Conservation (phyloP, 2,888 invertebrate genomes). For the Oligia latruncula region DNA sequence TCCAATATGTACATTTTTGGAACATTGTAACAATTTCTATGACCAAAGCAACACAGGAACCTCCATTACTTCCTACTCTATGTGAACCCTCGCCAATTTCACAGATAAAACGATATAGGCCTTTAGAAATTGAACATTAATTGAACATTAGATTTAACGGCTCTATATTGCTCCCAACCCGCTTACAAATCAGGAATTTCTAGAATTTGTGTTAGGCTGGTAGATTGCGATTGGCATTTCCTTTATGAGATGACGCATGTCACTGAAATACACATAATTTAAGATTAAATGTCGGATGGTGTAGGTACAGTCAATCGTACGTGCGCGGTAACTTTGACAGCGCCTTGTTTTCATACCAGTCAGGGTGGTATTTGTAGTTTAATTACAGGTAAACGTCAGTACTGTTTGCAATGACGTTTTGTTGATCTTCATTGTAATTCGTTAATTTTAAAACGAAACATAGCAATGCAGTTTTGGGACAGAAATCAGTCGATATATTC, state of each 20-base stretch:
- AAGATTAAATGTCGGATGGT: background rate
- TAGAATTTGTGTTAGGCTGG: slow-evolving; percentile 23
- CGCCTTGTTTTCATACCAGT: too few relatives aligned
- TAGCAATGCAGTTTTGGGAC: too few relatives aligned
- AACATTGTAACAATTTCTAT: background rate
- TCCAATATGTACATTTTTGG: background rate
- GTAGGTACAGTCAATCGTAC: background rate
- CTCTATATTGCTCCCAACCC: slow-evolving; percentile 39
- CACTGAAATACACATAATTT: background rate
- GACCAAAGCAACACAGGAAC: too few relatives aligned
- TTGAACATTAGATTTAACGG: slow-evolving; percentile 53
- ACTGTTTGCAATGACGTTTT: too few relatives aligned
- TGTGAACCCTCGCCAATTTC: slow-evolving; percentile 24
- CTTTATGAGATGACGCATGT: background rate
- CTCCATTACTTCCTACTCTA: slow-evolving; percentile 1
- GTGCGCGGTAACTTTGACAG: background rate
- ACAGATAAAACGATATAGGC: slow-evolving; percentile 52
- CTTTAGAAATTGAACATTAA: slow-evolving; percentile 61
- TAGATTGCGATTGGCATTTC: slow-evolving; percentile 17
- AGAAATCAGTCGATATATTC: too few relatives aligned
- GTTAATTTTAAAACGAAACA: too few relatives aligned
- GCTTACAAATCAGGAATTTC: slow-evolving; percentile 27
- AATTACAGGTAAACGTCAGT: too few relatives aligned
- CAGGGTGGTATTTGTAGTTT: background rate
- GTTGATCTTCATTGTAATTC: too few relatives aligned